Evolutionary conservation across 2,888 invertebrate genomes (phyloP), one percentile per base, ranked within the genome.

Genomic region (Diarsia brunnea): DNA sequence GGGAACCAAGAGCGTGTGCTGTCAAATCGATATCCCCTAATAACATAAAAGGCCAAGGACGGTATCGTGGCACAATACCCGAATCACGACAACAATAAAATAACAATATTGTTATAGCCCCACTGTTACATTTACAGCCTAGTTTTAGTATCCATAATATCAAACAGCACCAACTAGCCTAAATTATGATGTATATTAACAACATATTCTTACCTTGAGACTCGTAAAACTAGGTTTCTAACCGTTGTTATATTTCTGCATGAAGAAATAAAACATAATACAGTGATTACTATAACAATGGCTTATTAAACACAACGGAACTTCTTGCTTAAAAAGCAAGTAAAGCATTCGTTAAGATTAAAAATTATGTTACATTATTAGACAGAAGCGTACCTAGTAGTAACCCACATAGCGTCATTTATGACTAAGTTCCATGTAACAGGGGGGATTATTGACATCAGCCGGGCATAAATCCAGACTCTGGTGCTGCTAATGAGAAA

Each of bases 31-130:
- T 75, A 81, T 45, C 31, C 63, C 63, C 14, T 19, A 55, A 55
- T 55, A 84, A 55, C 24, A 38, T 27, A 65, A 27, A 21, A 47
- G n/a, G 60, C 81, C 81, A 80, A 84, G 81, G 74, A 65, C 84
- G 60, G 45, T 45, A 27, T 49, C 60, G 49, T 47, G 31, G 65
- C 55, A 58, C 43, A 51, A 55, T 61, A 60, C 19, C 58, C 51
- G 49, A 68, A 64, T 49, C 49, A 65, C 71, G 47, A 21, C 45
- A 19, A 72, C 61, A 81, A 81, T 75, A 75, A 65, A 81, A 66
- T 45, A 66, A 38, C 66, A 51, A 58, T 74, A 58, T 66, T 74
- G 55, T 81, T 84, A 73, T 55, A 45, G n/a, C 60, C 60, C 43
- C 58, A 24, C 24, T 53, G 72, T 84, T 67, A 71, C 72, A 81